phyloP scores from a whole-genome alignment of 2,797 vertebrate genomes.

The Choloepus didactylus region DNA sequence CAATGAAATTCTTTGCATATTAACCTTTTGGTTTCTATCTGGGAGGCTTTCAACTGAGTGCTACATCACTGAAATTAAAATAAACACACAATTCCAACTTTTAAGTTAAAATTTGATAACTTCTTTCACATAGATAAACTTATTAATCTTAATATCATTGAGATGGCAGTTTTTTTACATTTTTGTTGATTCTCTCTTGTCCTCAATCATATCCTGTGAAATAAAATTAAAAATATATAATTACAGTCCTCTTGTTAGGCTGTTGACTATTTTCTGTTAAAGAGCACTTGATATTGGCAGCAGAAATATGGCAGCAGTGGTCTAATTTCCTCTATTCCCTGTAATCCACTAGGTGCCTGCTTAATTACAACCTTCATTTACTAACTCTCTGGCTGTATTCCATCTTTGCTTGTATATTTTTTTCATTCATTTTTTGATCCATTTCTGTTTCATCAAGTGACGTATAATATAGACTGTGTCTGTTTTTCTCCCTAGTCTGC shows the following conservation, averaged over 20 bases:
- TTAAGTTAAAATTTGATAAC: constrained; percentile 55
- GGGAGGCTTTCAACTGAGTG: constrained; percentile 66
- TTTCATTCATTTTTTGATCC: constrained; percentile 73
- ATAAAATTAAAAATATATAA: constrained; percentile 83
- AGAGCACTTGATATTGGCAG: constrained; percentile 74
- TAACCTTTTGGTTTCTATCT: constrained; percentile 82
- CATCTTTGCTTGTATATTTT: constrained; percentile 74
- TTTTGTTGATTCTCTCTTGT: constrained; percentile 74
- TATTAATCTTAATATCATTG: constrained; percentile 50
- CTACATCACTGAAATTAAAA: constrained; percentile 66
- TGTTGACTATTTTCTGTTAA: constrained; percentile 79
- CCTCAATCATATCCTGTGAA: constrained; percentile 62
- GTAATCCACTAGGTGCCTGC: constrained; percentile 80
- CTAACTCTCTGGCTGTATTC: constrained; percentile 73
- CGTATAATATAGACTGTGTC: constrained; percentile 26
- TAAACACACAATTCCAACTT: constrained; percentile 66
- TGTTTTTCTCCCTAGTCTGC: constrained; percentile 24
- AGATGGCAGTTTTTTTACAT: constrained; percentile 63
- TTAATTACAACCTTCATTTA: constrained; percentile 83
- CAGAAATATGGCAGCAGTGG: constrained; percentile 53
- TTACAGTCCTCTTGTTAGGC: constrained; percentile 70
- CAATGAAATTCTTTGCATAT: constrained; percentile 78
- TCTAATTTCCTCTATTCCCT: constrained; percentile 77
- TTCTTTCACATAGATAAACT: constrained; percentile 6
- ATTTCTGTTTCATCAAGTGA: constrained; percentile 73